Evolutionary conservation across 2,888 invertebrate genomes (phyloP).

Genomic region (Agrochola circellaris): DNA sequence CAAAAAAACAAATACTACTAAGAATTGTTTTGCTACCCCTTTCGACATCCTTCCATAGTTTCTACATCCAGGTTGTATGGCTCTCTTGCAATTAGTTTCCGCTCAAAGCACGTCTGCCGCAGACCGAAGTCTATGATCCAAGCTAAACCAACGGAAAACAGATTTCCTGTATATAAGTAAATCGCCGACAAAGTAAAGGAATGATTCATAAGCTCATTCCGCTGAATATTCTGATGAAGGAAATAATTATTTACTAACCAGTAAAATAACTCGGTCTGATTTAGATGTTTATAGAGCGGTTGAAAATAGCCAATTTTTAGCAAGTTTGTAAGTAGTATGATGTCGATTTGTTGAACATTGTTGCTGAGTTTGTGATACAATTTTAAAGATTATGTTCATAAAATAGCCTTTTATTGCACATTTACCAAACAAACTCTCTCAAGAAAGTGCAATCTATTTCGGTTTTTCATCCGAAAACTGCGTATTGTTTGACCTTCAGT

Average conservation of each 20-base stretch:
- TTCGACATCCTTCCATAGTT: slow-evolving; percentile 15
- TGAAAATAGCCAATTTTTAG: slow-evolving; percentile 45
- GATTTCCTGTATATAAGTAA: slow-evolving; percentile 79
- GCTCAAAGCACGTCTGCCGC: slow-evolving; percentile 89
- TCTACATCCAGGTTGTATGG: slow-evolving; percentile 78
- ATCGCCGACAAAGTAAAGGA: slow-evolving; percentile 75
- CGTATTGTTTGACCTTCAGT: neutral
- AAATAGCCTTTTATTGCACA: neutral
- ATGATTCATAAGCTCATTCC: slow-evolving; percentile 69
- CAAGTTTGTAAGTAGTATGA: slow-evolving; percentile 17
- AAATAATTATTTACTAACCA: slow-evolving; percentile 59
- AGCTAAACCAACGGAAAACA: slow-evolving; percentile 84
- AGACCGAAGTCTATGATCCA: slow-evolving; percentile 86
- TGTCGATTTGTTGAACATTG: slow-evolving; percentile 24
- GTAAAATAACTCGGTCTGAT: slow-evolving; percentile 41
- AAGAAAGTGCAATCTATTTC: neutral
- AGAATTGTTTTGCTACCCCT: neutral
- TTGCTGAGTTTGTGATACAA: slow-evolving; percentile 19
- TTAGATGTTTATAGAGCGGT: slow-evolving; percentile 36
- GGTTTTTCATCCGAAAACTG: neutral
- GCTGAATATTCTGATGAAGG: slow-evolving; percentile 54
- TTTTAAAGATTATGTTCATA: neutral
- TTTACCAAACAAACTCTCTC: neutral
- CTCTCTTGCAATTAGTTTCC: slow-evolving; percentile 89
- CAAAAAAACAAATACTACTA: neutral